phyloP scores from a whole-genome alignment of 2,113 vertebrate species.

The Dicaeum eximium region DNA sequence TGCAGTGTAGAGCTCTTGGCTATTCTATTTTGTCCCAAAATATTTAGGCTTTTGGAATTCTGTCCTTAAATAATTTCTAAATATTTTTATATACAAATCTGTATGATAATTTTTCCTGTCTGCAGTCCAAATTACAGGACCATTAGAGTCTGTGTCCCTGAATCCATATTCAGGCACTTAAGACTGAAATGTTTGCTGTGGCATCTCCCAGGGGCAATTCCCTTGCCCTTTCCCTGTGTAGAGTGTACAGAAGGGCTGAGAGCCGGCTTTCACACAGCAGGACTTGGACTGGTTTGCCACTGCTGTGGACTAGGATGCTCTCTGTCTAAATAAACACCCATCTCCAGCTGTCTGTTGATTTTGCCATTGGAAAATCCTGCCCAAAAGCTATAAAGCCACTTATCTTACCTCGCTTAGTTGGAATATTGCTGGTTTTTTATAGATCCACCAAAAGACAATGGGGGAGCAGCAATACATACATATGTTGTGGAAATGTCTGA shows the following conservation, averaged over 20 bases:
- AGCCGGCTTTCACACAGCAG: neutral
- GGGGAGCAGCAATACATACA: constrained; percentile 86
- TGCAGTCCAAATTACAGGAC: neutral
- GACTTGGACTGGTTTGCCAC: neutral
- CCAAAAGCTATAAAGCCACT: neutral
- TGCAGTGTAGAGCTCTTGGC: neutral
- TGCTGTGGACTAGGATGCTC: neutral
- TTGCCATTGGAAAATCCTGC: neutral
- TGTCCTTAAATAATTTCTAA: neutral
- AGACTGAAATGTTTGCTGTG: neutral
- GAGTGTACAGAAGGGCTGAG: neutral
- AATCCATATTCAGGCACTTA: neutral
- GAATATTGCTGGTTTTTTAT: neutral
- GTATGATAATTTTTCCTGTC: neutral
- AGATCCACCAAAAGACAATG: constrained; percentile 93
- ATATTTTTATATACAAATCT: neutral
- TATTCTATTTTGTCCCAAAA: neutral
- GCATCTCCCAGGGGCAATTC: neutral
- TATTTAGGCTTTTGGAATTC: neutral
- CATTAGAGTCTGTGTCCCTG: neutral
- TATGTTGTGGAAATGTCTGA: constrained; percentile 90
- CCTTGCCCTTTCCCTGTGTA: neutral
- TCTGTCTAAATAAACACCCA: neutral
- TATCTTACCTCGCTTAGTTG: neutral
- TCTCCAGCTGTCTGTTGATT: neutral